Evolutionary conservation across 2,113 vertebrate species (phyloP).

Genomic region (Prietella phreatophila): DNA sequence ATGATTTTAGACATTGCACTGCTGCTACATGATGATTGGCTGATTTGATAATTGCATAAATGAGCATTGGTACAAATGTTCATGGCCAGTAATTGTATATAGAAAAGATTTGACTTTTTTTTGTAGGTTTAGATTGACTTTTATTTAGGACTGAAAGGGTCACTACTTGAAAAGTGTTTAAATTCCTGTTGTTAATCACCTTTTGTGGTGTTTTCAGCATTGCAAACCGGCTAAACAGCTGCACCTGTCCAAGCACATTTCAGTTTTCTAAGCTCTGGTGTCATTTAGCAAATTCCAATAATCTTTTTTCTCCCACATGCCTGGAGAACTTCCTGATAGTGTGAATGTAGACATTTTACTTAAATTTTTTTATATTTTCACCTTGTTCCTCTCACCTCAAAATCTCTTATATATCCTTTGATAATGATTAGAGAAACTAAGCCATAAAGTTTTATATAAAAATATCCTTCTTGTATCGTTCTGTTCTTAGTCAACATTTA

Average conservation of each 20-base stretch:
- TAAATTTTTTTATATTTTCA: neutral
- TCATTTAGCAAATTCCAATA: slow-evolving; percentile 43
- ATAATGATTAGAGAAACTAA: neutral
- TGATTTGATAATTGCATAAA: neutral
- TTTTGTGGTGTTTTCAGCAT: slow-evolving; percentile 1
- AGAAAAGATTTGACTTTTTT: neutral
- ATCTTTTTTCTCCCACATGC: slow-evolving; percentile 12
- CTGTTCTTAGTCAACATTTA: neutral
- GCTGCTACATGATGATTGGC: neutral
- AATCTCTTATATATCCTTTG: neutral
- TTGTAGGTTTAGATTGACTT: neutral
- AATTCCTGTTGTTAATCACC: neutral
- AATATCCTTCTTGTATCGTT: neutral
- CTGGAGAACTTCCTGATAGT: neutral
- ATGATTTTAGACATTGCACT: neutral
- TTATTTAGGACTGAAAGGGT: neutral
- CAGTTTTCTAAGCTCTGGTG: slow-evolving; percentile 33
- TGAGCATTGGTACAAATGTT: neutral
- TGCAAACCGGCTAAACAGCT: slow-evolving; percentile 7
- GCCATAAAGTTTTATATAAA: neutral
- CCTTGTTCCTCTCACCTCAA: neutral
- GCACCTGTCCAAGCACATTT: slow-evolving; percentile 16
- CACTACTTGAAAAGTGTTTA: neutral
- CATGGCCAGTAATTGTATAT: neutral
- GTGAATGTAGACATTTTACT: neutral